Evolutionary conservation across 1,140 invertebrate genomes (phyloP), one percentile per base, ranked within the genome.

Genomic region (Calliphora vicina): DNA sequence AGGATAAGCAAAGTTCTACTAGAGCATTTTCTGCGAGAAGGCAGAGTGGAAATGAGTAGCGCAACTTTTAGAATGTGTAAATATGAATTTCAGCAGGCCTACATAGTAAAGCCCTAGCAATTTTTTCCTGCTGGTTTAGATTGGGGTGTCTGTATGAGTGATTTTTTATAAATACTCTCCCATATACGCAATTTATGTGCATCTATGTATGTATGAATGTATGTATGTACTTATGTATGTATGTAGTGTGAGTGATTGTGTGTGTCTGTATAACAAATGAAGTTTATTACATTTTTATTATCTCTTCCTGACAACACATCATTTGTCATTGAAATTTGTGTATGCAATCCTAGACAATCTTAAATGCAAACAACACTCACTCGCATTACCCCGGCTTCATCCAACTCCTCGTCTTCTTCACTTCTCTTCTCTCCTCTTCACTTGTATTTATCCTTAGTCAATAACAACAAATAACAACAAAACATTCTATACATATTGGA

Each of bases 301-400:
- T 78, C 74, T 78, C 74, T 43, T 78, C 74, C 74, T 78, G 74
- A 78, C 74, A 78, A 78, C 74, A 78, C 74, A 78, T 78, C 74
- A 78, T 78, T 78, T 78, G 74, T 78, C 74, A 78, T 78, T 35
- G 50, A 76, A 76, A 74, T 74, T 43, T 67, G 20, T 67, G 23
- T 43, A 78, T 78, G 74, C 74, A 78, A 78, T 78, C 74, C n/a
- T 67, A 43, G 74, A 78, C 43, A 23, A 78, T 42, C 74, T 78
- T 12, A 3, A 78, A 15, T 78, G 42, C 74, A 78, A 78, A 78
- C 74, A 78, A 29, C 27, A 73, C 50, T 57, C 1, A 35, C 35
- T 6, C 6, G 5, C 35, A 35, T 35, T 35, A 8, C 35, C 10
- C 6, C 35, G 35, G 4, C 10, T 35, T 35, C 35, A 35, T 35